Conservation (phyloP, 2,888 invertebrate genomes). For the Aleiodes testaceus region DNA sequence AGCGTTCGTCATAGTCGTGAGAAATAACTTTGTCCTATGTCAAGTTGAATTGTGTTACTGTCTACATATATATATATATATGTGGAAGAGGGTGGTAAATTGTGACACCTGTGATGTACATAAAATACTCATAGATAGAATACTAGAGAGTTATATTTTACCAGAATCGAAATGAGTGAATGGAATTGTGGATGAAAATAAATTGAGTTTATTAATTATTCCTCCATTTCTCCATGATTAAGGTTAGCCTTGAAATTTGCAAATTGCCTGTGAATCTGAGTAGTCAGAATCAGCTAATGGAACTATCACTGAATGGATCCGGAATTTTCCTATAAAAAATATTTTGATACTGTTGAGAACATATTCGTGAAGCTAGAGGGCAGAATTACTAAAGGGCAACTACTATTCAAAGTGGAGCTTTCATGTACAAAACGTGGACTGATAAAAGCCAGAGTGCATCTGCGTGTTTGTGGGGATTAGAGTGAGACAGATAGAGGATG, state of each 20-base stretch:
- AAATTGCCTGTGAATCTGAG: too few relatives aligned
- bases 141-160: not conserved
- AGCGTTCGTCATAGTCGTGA: constrained; percentile 21
- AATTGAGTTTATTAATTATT: not conserved
- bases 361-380: constrained; percentile 4
- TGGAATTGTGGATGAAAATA: constrained; percentile 10
- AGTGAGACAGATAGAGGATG: constrained; percentile 10
- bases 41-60: constrained; percentile 19
- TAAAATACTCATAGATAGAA: constrained; percentile 15
- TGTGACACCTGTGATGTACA: constrained; percentile 19
- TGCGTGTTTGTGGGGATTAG: constrained; percentile 24
- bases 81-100: not conserved
- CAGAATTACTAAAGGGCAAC: not conserved
- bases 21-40: constrained; percentile 29
- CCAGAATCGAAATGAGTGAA: constrained; percentile 8
- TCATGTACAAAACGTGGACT: not conserved
- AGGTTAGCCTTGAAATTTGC: too few relatives aligned
- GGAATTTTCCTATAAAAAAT: not conserved
- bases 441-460: constrained; percentile 29
- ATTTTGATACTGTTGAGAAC: not conserved
- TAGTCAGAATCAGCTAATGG: too few relatives aligned
- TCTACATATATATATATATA: not conserved
- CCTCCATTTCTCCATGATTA: too few relatives aligned
- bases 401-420: constrained; percentile 9
- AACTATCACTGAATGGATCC: too few relatives aligned